Percentiles rank a stretch among this genome's conserved stretches.
These are phyloP conservation scores for Euproctis similis DNA, from an alignment of 2,888 invertebrate species.

Conservation along the genomic window DNA sequence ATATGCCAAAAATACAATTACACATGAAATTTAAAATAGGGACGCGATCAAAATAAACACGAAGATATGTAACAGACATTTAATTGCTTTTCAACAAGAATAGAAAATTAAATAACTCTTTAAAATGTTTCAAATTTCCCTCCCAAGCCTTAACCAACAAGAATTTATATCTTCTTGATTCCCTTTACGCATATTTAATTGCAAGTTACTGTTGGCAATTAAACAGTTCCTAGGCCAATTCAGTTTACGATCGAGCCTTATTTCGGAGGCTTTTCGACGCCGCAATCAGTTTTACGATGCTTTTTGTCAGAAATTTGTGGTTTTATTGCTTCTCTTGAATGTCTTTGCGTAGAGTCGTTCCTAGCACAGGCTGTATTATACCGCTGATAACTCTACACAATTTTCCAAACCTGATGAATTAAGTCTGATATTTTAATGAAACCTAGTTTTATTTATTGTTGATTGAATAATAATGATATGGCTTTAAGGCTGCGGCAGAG, in stretches of 20 bases:
- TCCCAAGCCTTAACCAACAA: conserved; percentile 24
- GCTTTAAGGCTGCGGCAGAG: no score
- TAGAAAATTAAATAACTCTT: no score
- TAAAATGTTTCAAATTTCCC: conserved; percentile 10
- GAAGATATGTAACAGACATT: no score
- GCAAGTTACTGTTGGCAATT: conserved; percentile 48
- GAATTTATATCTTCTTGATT: conserved; percentile 32
- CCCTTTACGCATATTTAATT: conserved; percentile 47
- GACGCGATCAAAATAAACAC: no score
- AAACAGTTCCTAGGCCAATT: conserved; percentile 58
- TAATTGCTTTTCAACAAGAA: no score
- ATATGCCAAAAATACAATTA: no score
- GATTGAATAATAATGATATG: no score
- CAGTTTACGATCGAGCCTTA: conserved; percentile 54
- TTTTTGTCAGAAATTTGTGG: conserved; percentile 49
- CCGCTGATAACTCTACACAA: no score
- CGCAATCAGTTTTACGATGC: conserved; percentile 58
- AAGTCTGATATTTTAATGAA: no score
- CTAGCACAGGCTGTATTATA: conserved; percentile 9
- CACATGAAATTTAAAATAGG: no score
- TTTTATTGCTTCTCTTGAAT: conserved; percentile 37
- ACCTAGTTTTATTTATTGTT: no score
- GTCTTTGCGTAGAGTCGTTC: conserved; percentile 22
- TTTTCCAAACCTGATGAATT: no score
- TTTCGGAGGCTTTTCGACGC: conserved; percentile 48